These are phyloP conservation scores for Pachyramphus minor DNA, from an alignment of 2,113 vertebrate species.

Conservation along the genomic window DNA sequence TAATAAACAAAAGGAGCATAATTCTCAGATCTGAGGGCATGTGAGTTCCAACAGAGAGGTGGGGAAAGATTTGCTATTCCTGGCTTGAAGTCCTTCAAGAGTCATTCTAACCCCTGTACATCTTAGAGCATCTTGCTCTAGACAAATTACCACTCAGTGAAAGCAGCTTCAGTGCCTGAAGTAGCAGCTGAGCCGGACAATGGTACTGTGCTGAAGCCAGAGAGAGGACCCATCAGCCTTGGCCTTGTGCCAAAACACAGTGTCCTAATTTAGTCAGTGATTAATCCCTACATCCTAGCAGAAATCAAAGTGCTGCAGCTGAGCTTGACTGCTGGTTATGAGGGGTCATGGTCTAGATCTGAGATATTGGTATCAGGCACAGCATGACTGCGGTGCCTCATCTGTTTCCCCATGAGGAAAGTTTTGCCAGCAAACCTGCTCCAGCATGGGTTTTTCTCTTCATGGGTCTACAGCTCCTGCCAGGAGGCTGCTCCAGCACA, in stretches of 20 bases:
- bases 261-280: neutral
- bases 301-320: neutral
- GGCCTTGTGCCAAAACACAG: neutral
- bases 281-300: neutral
- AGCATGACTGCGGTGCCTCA: neutral
- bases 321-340: neutral
- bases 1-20: neutral
- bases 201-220: neutral
- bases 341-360: neutral
- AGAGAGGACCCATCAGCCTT: neutral
- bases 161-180: neutral
- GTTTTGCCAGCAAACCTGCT: neutral
- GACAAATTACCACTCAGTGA: neutral
- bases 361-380: rapidly evolving
- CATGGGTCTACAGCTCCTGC: neutral
- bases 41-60: neutral
- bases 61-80: rapidly evolving
- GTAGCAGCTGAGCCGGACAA: neutral
- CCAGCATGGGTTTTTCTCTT: neutral
- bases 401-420: neutral
- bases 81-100: neutral
- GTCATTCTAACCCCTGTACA: neutral
- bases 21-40: neutral
- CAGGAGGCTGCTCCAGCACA: rapidly evolving
- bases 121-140: neutral